Conservation (phyloP, 1,140 invertebrate genomes). For the Pectinophora gossypiella region DNA sequence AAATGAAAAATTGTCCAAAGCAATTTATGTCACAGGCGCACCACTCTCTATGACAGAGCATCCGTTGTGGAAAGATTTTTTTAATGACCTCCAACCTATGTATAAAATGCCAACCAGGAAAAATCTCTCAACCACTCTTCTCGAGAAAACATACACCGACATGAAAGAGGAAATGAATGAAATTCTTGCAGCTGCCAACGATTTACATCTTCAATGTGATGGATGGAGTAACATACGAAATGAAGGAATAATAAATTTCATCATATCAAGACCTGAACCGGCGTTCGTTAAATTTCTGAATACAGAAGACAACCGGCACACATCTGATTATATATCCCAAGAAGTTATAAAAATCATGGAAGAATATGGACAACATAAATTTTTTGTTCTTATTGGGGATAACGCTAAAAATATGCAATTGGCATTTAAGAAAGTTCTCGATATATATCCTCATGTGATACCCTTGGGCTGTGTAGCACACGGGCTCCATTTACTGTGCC, state of each 20-base stretch:
- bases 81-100: not conserved
- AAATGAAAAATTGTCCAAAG: no score
- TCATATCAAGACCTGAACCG: conserved; percentile 12
- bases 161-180: conserved; percentile 3
- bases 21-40: conserved; percentile 7
- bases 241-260: conserved; percentile 22
- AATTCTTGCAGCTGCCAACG: conserved; percentile 1
- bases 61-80: conserved; percentile 3
- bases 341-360: conserved; percentile 21
- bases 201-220: conserved; percentile 21
- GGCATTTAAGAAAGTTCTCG: conserved; percentile 18
- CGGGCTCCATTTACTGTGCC: conserved; percentile 21
- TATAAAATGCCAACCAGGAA: conserved; percentile 6
- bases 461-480: conserved; percentile 20
- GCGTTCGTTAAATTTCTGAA: conserved; percentile 13
- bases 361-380: conserved; percentile 17
- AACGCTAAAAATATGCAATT: conserved; percentile 27
- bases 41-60: conserved; percentile 4
- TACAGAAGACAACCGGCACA: conserved; percentile 17
- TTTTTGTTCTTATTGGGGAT: conserved; percentile 24
- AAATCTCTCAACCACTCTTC: not conserved
- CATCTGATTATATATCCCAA: conserved; percentile 16
- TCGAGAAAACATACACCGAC: conserved; percentile 5
- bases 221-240: conserved; percentile 19
- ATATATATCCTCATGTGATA: conserved; percentile 15